Conservation (phyloP, 2,113 vertebrate species). For the Puntigrus tetrazona region DNA sequence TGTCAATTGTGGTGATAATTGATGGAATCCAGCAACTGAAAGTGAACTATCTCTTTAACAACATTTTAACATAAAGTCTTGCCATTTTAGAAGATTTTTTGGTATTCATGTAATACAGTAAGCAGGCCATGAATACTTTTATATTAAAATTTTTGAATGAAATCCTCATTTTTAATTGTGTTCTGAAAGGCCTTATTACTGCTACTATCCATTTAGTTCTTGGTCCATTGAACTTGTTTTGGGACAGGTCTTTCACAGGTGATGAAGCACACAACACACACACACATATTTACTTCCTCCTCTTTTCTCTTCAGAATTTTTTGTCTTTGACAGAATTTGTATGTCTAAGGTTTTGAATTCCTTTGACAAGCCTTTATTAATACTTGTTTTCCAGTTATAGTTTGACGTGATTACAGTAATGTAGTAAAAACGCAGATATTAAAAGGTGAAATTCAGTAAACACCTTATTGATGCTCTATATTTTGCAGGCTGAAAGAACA, state of each 20-base stretch:
- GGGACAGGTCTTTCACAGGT: slow-evolving; percentile 89
- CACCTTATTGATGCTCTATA: no score
- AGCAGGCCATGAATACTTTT: not conserved
- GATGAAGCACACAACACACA: slow-evolving; percentile 38
- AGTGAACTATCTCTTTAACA: not conserved
- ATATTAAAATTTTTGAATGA: not conserved
- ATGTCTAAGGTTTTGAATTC: not conserved
- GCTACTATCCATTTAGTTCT: slow-evolving; percentile 88
- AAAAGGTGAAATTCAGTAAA: no score
- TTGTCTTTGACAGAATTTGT: not conserved
- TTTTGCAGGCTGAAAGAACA: no score
- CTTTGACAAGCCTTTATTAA: not conserved
- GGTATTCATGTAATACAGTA: not conserved
- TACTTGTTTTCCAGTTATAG: not conserved
- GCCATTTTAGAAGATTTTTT: not conserved
- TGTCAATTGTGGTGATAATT: not conserved
- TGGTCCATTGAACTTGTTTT: slow-evolving; percentile 88
- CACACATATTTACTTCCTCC: not conserved
- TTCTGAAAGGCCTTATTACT: slow-evolving; percentile 74
- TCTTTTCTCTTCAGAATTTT: not conserved
- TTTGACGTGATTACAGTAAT: no score
- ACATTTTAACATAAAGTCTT: not conserved
- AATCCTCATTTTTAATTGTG: not conserved
- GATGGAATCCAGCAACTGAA: no score
- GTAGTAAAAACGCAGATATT: no score